phyloP scores from a whole-genome alignment of 1,140 invertebrate species.

The Trichonephila clavipes region DNA sequence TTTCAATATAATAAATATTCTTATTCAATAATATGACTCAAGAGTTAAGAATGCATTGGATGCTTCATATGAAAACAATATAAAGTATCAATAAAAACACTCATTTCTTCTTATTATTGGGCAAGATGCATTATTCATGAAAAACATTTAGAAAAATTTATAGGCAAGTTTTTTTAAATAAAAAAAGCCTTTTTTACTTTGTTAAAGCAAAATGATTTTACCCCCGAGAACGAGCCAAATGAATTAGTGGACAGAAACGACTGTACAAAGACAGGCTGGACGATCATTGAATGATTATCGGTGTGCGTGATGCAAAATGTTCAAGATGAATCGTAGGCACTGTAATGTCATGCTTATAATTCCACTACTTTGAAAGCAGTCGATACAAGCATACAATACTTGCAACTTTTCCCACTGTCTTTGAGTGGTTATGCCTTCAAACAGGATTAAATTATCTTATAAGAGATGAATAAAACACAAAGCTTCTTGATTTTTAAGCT shows the following conservation, averaged over 20 bases:
- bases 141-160: too few relatives aligned
- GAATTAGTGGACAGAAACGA: slow-evolving; percentile 8
- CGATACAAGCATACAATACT: not conserved
- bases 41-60: too few relatives aligned
- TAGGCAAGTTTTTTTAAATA: too few relatives aligned
- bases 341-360: slow-evolving; percentile 4
- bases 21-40: too few relatives aligned
- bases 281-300: slow-evolving; percentile 47
- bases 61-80: too few relatives aligned
- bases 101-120: too few relatives aligned
- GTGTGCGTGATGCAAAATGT: slow-evolving; percentile 4
- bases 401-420: not conserved
- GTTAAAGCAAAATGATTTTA: too few relatives aligned
- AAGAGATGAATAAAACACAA: not conserved
- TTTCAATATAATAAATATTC: too few relatives aligned
- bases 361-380: not conserved
- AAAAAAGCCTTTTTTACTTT: too few relatives aligned
- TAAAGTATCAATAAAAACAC: too few relatives aligned
- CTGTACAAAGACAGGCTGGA: slow-evolving; percentile 32
- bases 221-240: too few relatives aligned
- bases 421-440: not conserved
- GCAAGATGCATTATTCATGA: too few relatives aligned
- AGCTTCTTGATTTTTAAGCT: not conserved
- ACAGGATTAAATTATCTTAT: not conserved
- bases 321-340: not conserved